Conservation (phyloP, 2,888 invertebrate genomes). For the Tuberolachnus salignus region DNA sequence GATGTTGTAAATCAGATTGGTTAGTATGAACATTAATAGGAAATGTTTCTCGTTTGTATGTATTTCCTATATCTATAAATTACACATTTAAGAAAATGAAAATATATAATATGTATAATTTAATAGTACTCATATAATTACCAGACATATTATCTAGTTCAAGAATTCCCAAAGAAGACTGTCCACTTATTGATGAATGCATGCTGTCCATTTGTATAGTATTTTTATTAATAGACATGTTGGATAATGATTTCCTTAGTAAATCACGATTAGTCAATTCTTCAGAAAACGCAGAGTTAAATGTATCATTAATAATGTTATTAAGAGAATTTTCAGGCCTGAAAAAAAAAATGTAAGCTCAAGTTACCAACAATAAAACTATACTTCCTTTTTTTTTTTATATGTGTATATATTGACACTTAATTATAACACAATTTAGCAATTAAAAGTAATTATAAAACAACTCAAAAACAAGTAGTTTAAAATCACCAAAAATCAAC, state of each 20-base stretch:
- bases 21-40: neutral
- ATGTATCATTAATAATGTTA: conserved; percentile 12
- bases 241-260: conserved; percentile 24
- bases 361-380: neutral
- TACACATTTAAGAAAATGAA: neutral
- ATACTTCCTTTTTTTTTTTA: too few relatives aligned
- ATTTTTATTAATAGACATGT: neutral
- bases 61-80: conserved; percentile 32
- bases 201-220: conserved; percentile 30
- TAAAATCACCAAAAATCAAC: too few relatives aligned
- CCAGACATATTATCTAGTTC: conserved; percentile 52
- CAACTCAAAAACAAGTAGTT: too few relatives aligned
- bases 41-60: conserved; percentile 32
- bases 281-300: conserved; percentile 40
- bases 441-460: neutral
- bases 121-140: neutral
- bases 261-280: conserved; percentile 39
- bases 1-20: conserved; percentile 8
- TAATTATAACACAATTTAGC: too few relatives aligned
- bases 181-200: conserved; percentile 37
- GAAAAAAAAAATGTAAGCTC: neutral
- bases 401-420: too few relatives aligned
- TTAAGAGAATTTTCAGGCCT: conserved; percentile 6
- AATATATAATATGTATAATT: too few relatives aligned
- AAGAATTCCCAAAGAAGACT: conserved; percentile 48